These are phyloP conservation scores for Cephalopholis sonnerati DNA, from an alignment of 2,113 vertebrate genomes.

Conservation along the genomic window DNA sequence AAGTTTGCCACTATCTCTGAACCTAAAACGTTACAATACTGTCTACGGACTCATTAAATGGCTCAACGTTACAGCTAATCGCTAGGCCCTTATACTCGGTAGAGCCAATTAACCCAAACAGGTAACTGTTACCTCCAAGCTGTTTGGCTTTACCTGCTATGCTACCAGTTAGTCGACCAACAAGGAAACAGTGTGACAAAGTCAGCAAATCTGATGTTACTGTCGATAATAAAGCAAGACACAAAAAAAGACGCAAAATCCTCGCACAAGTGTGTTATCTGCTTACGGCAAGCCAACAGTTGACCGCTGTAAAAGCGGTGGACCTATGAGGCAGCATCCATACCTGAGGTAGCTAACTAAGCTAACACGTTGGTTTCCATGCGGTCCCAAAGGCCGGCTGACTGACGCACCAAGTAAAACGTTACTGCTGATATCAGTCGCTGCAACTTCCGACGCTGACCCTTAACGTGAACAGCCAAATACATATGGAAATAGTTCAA, in stretches of 20 bases:
- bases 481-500: fast-evolving
- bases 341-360: slow-evolving; percentile 14
- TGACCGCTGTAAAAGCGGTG: no score
- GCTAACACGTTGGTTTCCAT: slow-evolving; percentile 73
- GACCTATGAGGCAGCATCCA: slow-evolving; percentile 17
- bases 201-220: fast-evolving
- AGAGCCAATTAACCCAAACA: fast-evolving
- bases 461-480: fast-evolving
- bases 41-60: background rate
- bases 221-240: fast-evolving
- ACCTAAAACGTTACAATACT: background rate
- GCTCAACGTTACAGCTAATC: background rate
- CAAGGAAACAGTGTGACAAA: background rate
- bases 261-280: fast-evolving
- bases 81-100: background rate
- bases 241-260: fast-evolving
- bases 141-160: background rate
- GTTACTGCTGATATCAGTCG: fast-evolving
- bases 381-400: slow-evolving; percentile 57
- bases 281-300: no score
- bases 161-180: background rate
- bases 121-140: background rate
- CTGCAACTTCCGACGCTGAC: fast-evolving
- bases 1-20: background rate
- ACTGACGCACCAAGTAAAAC: slow-evolving; percentile 3